Evolutionary conservation across 2,888 invertebrate genomes (phyloP), one percentile per base, ranked within the genome.

Genomic region (Leptogaster cylindrica): DNA sequence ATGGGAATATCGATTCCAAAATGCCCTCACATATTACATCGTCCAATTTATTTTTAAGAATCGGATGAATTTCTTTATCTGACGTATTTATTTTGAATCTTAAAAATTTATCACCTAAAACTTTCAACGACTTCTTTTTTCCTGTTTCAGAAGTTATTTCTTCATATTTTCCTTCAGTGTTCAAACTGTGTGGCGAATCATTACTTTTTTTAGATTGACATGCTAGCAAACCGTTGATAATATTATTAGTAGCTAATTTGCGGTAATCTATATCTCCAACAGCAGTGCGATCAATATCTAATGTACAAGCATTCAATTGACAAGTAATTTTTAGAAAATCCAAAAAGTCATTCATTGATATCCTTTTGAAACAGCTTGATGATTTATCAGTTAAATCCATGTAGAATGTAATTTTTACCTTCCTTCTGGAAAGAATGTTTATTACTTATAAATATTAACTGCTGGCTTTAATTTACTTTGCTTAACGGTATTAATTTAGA

Each of bases 1-100:
- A 91, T 0, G 93, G 90, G 51, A 93, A 79, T 66, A 93, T 89
- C 0, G 92, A 91, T 80, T 93, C 93, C 52, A 93, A 79, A 68
- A 93, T 84, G 8, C 93, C 93, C 81, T 93, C 93, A 51, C 89
- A 88, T 70, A 93, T 84, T 1, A 92, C 87, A 82, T 91, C 77
- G 66, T 81, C 77, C 27, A 81, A 70, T 70, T 80, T 79, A 23
- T 77, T 76, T 8, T 69, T 74, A 5, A 81, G 71, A 28, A 76
- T 75, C 1, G 78, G 77, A 74, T 81, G 78, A 39, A 81, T 69
- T 10, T 48, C 36, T 7, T 67, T 63, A 18, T 31, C 61, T 8
- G 20, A 8, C 2, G 52, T 46, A 28, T 16, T 41, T n/a, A n/a
- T n/a, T n/a, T n/a, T n/a, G n/a, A n/a, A n/a, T n/a, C n/a, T n/a